Base-by-base conservation (phyloP, 2,888 invertebrate genomes). In the Mesorhabditis belari region DNA sequence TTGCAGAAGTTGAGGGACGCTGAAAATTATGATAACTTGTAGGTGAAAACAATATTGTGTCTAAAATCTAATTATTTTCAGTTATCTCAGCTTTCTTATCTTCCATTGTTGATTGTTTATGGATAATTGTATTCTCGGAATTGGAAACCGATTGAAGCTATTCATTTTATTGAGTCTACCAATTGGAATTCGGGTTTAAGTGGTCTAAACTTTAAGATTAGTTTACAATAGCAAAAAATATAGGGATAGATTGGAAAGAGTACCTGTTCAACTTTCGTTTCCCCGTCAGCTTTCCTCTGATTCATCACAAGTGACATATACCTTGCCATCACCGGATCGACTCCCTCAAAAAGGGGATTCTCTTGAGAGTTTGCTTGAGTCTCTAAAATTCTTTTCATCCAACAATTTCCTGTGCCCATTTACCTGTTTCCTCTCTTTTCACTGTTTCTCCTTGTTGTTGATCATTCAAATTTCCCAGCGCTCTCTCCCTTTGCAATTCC, bases 251-350 rank as follows among this genome's bases (percentile, higher is more conserved):
- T n/a, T n/a, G n/a, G n/a, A n/a, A n/a, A n/a, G n/a, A n/a, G n/a
- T n/a, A n/a, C n/a, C n/a, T n/a, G n/a, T n/a, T n/a, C n/a, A n/a
- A n/a, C 44, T 35, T 35, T n/a, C 12, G 44, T n/a, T 35, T 35
- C 44, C n/a, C 1, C 56, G 35, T 52, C 61, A 56, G 3, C 28
- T 21, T 29, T 52, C 26, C 67, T 59, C 12, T 64, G 52, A 5
- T 62, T 61, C 56, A 70, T 62, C 5, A 73, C 63, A 49, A 64
- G 52, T 25, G 61, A 55, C 73, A 73, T 73, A 50, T 73, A 73
- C 26, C 67, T 61, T 17, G 67, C 67, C 73, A 73, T 71, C 9
- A 71, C 62, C 4, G 73, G 73, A 62, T 73, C 69, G 17, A 73
- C 64, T 49, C 64, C 68, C 23, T 58, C 44, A 24, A 57, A 60